A percentile compares a stretch with the other conserved stretches of the same genome.
Evolutionary conservation across 2,888 invertebrate genomes (phyloP).

Genomic region (Zygothrica quintamaculata): DNA sequence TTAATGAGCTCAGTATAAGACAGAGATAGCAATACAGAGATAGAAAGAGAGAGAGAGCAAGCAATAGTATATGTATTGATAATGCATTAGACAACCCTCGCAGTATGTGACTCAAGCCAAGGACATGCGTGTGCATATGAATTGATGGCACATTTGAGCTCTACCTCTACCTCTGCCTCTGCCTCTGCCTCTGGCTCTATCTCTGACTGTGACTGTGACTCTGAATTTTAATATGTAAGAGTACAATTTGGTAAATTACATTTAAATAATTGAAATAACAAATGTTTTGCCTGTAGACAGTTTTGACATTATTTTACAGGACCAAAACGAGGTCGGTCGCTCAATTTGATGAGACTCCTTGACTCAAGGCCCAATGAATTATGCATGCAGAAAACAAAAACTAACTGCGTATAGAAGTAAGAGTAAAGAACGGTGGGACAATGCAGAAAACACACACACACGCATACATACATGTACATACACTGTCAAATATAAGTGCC

Average conservation of each 20-base stretch:
- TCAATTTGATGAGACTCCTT: conserved; percentile 72
- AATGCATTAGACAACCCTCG: conserved; percentile 22
- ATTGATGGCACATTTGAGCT: no score
- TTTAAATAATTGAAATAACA: conserved; percentile 77
- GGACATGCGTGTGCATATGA: no score
- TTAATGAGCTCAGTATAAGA: conserved; percentile 34
- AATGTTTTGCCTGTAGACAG: conserved; percentile 64
- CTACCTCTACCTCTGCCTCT: no score
- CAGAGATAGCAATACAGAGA: neutral
- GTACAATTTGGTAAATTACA: conserved; percentile 73
- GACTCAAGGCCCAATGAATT: conserved; percentile 58
- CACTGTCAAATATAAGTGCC: conserved; percentile 66
- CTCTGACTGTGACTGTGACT: no score
- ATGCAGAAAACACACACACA: conserved; percentile 16
- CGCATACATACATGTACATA: conserved; percentile 30
- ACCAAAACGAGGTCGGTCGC: conserved; percentile 61
- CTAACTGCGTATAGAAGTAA: conserved; percentile 23
- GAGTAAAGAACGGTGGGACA: conserved; percentile 2
- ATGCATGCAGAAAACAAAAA: conserved; percentile 59
- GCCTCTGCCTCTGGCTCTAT: no score
- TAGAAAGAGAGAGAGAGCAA: neutral
- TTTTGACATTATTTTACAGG: conserved; percentile 63
- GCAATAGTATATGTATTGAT: conserved; percentile 12
- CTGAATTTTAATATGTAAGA: conserved; percentile 34
- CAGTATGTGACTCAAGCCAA: neutral